Evolutionary conservation across 2,888 invertebrate species (phyloP), one percentile per base, ranked within the genome.

Genomic region (Drosophila macrospina): DNA sequence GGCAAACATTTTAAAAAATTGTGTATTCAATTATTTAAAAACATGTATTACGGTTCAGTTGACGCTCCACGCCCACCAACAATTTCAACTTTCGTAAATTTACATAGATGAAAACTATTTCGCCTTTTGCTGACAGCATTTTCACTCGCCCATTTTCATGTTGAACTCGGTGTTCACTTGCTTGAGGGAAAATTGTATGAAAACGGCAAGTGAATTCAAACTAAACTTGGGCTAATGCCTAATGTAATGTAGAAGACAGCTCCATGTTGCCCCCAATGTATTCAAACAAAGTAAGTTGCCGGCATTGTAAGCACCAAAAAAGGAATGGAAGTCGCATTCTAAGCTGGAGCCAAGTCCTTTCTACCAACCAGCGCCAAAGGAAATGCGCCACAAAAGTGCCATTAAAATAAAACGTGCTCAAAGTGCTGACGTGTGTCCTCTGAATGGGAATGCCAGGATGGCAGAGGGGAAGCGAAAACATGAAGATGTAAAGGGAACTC

Each of bases 351-450:
- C 39, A 57, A 56, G 68, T 61, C 39, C 59, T 55, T 26, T 5
- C 48, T 16, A 2, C 20, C 20, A 20, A 3, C 34, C 54, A 44
- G 28, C 8, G 37, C 39, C 30, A 45, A 59, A 69, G 79, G 63
- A 80, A 87, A 83, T 80, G 70, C 74, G 78, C 77, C 77, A 83
- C 77, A 76, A 79, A 77, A 87, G 83, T 69, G 80, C 70, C 69
- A 83, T 87, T 83, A 83, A 80, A 85, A 87, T 87, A 83, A 86
- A 86, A 86, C 83, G 86, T 85, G 86, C 79, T 79, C 63, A 70
- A 75, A 73, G 69, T 83, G 79, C 75, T 74, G 74, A 77, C 71
- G 71, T 70, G 74, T 56, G 54, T 66, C 39, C 60, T 48, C 15
- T 41, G 44, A 15, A 39, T 20, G 28, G 11, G 7, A 7, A 8